Percentiles rank a stretch among this genome's conserved stretches.
Conservation (phyloP, 2,113 vertebrate species). For the Gymnarchus niloticus region DNA sequence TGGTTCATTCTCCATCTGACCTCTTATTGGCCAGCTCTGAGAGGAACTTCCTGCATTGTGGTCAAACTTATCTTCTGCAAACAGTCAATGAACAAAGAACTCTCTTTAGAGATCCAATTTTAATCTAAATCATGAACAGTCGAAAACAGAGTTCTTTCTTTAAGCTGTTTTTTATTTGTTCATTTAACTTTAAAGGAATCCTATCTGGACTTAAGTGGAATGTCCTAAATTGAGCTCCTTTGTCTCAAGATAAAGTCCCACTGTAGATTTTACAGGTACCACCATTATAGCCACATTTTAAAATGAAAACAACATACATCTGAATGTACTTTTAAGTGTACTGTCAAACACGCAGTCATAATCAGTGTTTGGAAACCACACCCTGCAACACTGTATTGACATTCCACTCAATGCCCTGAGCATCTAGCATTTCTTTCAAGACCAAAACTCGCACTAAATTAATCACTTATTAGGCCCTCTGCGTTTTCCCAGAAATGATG, state of each 20-base stretch:
- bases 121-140: slow-evolving; percentile 1
- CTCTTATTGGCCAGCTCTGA: neutral
- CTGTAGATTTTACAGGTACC: neutral
- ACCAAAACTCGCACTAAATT: neutral
- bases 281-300: neutral
- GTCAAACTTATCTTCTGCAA: neutral
- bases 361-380: neutral
- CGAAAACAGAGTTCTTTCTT: neutral
- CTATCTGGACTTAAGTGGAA: neutral
- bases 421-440: neutral
- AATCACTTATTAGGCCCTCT: neutral
- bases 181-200: neutral
- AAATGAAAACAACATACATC: neutral
- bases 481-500: neutral
- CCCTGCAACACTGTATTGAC: neutral
- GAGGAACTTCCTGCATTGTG: neutral
- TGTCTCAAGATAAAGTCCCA: neutral
- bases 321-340: neutral
- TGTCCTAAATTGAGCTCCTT: neutral
- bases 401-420: neutral
- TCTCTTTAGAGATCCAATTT: neutral
- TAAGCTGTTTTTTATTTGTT: neutral
- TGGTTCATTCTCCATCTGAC: neutral
- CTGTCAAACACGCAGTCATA: too few relatives aligned
- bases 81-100: neutral